phyloP scores from a whole-genome alignment of 1,140 invertebrate genomes.

The Saccostrea glomerata region DNA sequence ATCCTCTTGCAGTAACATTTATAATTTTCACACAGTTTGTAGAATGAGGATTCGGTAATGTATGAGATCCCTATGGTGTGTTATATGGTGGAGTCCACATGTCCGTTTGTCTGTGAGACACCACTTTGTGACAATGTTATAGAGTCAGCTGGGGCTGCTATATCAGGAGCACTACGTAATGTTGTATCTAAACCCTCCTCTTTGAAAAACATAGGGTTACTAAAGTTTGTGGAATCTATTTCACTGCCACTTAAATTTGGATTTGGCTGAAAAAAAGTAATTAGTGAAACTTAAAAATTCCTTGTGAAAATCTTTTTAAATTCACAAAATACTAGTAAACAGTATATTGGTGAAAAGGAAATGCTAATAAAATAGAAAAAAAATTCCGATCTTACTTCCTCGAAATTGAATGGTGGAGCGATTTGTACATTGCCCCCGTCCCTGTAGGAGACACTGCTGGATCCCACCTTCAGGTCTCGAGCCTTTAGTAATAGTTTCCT shows the following conservation, averaged over 20 bases:
- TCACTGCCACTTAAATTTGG: neutral
- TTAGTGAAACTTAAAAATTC: neutral
- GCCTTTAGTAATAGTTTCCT: constrained; percentile 51
- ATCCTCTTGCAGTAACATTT: neutral
- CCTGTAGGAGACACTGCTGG: constrained; percentile 49
- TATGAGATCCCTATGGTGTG: neutral
- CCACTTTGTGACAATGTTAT: constrained; percentile 29
- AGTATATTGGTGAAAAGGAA: too few relatives aligned
- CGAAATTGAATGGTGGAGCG: constrained; percentile 43
- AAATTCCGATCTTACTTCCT: constrained; percentile 23
- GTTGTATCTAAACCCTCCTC: constrained; percentile 39
- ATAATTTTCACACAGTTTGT: constrained; percentile 8
- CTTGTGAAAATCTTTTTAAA: neutral
- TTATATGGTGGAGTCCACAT: constrained; percentile 11
- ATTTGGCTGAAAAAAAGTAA: constrained; percentile 22
- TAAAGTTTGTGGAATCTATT: constrained; percentile 49
- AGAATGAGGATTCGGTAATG: neutral
- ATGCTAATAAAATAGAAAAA: neutral
- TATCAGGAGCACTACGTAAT: constrained; percentile 10
- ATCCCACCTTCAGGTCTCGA: constrained; percentile 49
- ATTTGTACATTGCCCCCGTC: constrained; percentile 54
- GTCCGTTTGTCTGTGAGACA: neutral
- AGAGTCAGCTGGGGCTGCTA: neutral
- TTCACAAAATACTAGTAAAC: too few relatives aligned
- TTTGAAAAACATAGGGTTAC: constrained; percentile 57